Evolutionary conservation across 2,113 vertebrate species (phyloP), one percentile per base, ranked within the genome.

Genomic region (Anolis carolinensis): DNA sequence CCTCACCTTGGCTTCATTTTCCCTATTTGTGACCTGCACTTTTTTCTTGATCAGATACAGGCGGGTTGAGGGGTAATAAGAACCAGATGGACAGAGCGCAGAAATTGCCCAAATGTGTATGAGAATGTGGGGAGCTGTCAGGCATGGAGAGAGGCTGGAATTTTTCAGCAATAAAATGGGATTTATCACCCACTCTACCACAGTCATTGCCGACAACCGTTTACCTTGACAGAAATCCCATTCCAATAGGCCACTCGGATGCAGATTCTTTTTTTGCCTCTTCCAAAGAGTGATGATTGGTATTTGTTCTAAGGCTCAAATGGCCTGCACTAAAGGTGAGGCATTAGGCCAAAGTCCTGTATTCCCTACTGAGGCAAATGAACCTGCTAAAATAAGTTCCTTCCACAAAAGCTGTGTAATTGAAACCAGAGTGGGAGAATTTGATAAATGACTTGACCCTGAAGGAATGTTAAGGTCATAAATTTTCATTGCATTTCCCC

Each of bases 381-480:
- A 98, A 99, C 98, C 98, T 99, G 98, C 98, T 99, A 97, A 98
- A 98, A 98, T 96, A 98, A 98, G 97, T 95, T 96, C 97, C 98
- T 97, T 97, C 97, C 97, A 98, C 98, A 97, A 98, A 97, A 97
- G 96, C 98, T 96, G 96, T 97, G 97, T 98, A 99, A 99, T 98
- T 99, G 98, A 98, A 99, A 98, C 97, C 98, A 99, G 98, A 97
- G 97, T 98, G 97, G 96, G 97, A 98, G 97, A 97, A 98, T 97
- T 98, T 99, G 98, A 99, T 99, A 97, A 98, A 99, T 98, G 97
- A 97, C 97, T 98, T 97, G 98, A 99, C 98, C 98, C 97, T 96
- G 96, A 97, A 97, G 97, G 98, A 99, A 99, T 98, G 98, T 96
- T 97, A 96, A 97, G 97, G 97, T 97, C 96, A 97, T 99, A 98